Base-by-base conservation (phyloP, 2,888 invertebrate species). In the Siphlonurus alternatus region DNA sequence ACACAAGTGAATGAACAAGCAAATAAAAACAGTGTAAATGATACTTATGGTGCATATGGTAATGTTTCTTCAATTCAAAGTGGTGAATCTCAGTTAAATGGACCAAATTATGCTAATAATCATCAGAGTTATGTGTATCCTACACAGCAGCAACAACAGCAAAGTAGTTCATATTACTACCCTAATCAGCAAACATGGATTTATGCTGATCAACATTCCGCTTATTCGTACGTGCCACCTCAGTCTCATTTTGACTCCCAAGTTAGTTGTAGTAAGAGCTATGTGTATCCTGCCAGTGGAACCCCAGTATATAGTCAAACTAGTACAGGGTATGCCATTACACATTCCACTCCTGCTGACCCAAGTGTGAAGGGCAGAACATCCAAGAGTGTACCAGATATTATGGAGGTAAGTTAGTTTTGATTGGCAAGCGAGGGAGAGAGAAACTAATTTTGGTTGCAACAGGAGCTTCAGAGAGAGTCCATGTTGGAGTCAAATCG, bases 311-410 rank as follows among this genome's bases (percentile, higher is more conserved):
- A 56, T 22, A 56, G 61, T n/a, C 25, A 61, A 61, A n/a, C 25
- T n/a, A 61, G 25, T 19, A 7, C n/a, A 25, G 23, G n/a, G 7
- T 20, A 5, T 53, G 22, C 24, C 22, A n/a, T 25, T 62, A 38
- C 22, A n/a, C 56, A n/a, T 56, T 56, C 56, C 56, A 22, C 7
- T 56, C 5, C 56, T 56, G 56, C n/a, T 22, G n/a, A n/a, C 20
- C 56, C 7, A n/a, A 22, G 20, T 20, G 7, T 20, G 5, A 20
- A 7, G 20, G n/a, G 19, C 56, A 56, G 63, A 56, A 25, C 63
- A 56, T 68, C 69, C 23, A 78, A 81, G 69, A 86, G 85, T 74
- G 88, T 89, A 56, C 87, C 88, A 0, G 84, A 87, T 73, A 88
- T 90, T 72, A 80, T 89, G 22, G 83, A 83, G 71, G 87, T 88